Conservation (phyloP, 2,797 vertebrate genomes). For the Nyctibius grandis region DNA sequence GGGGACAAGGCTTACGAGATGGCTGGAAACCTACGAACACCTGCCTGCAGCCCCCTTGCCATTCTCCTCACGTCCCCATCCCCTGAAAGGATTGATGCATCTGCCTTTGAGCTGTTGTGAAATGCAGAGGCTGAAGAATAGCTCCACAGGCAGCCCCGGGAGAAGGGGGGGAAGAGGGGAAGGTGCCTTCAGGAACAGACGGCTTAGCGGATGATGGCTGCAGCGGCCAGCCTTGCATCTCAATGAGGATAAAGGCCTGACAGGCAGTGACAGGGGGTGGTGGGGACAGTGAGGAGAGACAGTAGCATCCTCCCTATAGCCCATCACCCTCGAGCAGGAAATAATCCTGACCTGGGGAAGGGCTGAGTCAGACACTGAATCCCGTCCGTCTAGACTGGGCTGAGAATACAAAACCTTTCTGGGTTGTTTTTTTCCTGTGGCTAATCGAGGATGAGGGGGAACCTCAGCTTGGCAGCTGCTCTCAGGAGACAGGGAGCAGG, state of each 20-base stretch:
- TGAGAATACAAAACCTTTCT: background rate
- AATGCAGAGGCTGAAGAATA: constrained; percentile 66
- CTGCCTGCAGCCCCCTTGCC: constrained; percentile 36
- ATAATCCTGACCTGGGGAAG: background rate
- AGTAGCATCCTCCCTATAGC: background rate
- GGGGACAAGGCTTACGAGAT: background rate
- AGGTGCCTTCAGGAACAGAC: constrained; percentile 59
- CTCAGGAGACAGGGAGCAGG: background rate
- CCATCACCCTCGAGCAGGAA: background rate
- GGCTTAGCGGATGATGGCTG: constrained; percentile 44
- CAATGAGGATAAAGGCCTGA: constrained; percentile 48
- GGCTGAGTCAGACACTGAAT: background rate
- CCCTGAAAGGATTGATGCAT: constrained; percentile 71
- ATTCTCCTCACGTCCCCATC: constrained; percentile 64
- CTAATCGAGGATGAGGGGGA: background rate
- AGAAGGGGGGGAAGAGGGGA: constrained; percentile 39
- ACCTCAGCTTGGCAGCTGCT: constrained; percentile 1
- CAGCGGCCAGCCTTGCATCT: constrained; percentile 51
- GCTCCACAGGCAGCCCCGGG: constrained; percentile 59
- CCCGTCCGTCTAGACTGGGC: background rate
- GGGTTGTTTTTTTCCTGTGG: background rate
- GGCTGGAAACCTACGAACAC: constrained; percentile 38
- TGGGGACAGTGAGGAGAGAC: background rate
- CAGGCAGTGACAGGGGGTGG: background rate
- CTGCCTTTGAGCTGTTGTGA: constrained; percentile 70